Base-by-base conservation (phyloP, 2,888 invertebrate genomes). In the Acrobasis repandana region DNA sequence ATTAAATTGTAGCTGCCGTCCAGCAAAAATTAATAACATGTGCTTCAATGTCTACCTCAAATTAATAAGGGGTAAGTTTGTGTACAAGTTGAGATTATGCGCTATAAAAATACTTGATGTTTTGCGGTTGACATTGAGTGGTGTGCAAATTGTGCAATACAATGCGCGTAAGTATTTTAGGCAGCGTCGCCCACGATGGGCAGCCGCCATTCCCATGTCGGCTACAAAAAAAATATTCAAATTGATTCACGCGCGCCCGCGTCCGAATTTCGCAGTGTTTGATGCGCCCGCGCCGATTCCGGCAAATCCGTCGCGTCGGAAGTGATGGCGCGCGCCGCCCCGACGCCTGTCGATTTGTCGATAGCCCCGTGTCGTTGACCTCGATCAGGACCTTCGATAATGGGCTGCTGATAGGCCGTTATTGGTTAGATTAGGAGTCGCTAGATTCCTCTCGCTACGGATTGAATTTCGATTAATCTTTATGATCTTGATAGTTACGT, bases 231-330 rank as follows among this genome's bases (percentile, higher is more conserved):
- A 83, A 82, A 88, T 90, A 91, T 92, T 91, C 88, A 90, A 92
- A 91, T 92, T 79, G 82, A 89, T 90, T 90, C 91, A 90, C 90
- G 90, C 89, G 87, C 88, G 84, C 84, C 85, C 79, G 83, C 81
- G 88, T 87, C 90, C 90, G 89, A 92, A 92, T 86, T 92, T 91
- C 79, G 91, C 90, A 82, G 80, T 83, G 85, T 92, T 92, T 92
- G 92, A 91, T 87, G 91, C 88, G 90, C 88, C 91, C 89, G 90
- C 90, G 82, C 81, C 90, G 90, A 90, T 92, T 92, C 92, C 90
- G 90, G 90, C 91, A 90, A 92, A 91, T 92, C 90, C 90, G 92
- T 90, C 90, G 87, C 88, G 89, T 91, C 92, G 92, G 92, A 92
- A 91, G 90, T 91, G 83, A 88, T 85, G 84, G 85, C 85, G 85